These are phyloP conservation scores for Stichopus chloronotus DNA, from an alignment of 35 echinoderm and acorn worm species.

Conservation along the genomic window DNA sequence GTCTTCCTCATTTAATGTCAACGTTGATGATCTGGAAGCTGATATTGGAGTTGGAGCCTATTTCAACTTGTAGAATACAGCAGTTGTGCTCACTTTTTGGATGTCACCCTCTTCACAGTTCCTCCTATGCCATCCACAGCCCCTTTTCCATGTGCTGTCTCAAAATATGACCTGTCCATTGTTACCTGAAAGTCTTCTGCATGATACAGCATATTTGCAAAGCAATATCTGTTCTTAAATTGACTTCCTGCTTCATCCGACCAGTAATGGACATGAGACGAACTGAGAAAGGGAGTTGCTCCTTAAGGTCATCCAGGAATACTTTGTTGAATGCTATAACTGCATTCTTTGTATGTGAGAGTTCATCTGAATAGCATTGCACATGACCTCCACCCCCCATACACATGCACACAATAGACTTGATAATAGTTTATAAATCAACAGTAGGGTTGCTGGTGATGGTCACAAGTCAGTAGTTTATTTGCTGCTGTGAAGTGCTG, in stretches of 20 bases:
- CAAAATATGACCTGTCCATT: conserved; percentile 59
- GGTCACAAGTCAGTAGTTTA: no score
- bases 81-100: not conserved
- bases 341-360: conserved; percentile 53
- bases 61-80: not conserved
- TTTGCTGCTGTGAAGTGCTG: no score
- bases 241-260: conserved; percentile 68
- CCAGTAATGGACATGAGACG: conserved; percentile 63
- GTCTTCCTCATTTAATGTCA: conserved; percentile 5
- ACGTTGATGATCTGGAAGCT: conserved; percentile 4
- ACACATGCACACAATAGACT: no score
- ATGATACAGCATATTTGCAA: conserved; percentile 63
- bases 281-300: conserved; percentile 52
- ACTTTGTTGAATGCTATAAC: conserved; percentile 58
- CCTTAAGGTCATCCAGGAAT: conserved; percentile 30
- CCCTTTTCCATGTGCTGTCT: conserved; percentile 69
- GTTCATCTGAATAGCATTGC: no score
- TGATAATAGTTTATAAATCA: no score
- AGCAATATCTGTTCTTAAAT: conserved; percentile 61
- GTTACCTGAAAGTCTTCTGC: conserved; percentile 30
- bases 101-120: conserved; percentile 39
- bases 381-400: no score
- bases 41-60: not conserved
- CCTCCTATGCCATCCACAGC: conserved; percentile 64
- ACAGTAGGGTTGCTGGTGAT: no score